phyloP scores from a whole-genome alignment of 2,113 vertebrate species.

The Tachuris rubrigastra region DNA sequence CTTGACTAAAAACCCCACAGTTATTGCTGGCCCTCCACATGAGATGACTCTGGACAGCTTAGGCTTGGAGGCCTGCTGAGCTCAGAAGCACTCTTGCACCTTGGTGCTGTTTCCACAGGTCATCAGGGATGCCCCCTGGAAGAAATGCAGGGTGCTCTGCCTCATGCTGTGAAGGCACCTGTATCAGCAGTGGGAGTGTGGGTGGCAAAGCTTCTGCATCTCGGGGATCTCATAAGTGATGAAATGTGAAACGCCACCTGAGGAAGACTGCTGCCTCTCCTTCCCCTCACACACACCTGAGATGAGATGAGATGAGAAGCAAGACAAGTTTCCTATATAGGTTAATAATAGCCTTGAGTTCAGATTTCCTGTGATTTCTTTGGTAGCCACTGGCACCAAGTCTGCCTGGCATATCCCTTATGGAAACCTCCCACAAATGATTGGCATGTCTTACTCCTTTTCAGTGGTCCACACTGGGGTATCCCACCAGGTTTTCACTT shows the following conservation, averaged over 20 bases:
- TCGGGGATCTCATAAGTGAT: fast-evolving
- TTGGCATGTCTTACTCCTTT: not conserved
- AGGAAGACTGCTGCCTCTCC: not conserved
- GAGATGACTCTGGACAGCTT: not conserved
- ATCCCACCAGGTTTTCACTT: not conserved
- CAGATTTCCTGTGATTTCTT: not conserved
- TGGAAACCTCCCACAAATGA: not conserved
- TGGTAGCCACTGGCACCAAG: fast-evolving
- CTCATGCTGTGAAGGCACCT: not conserved
- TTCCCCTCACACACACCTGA: not conserved
- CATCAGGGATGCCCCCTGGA: not conserved
- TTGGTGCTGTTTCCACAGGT: not conserved
- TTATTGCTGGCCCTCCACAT: not conserved
- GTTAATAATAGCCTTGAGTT: not conserved
- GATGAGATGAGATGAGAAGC: not conserved
- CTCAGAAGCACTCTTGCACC: not conserved
- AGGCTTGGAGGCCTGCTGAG: not conserved
- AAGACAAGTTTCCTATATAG: not conserved
- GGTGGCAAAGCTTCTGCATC: not conserved
- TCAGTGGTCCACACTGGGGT: not conserved
- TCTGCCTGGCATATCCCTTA: not conserved
- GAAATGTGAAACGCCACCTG: not conserved
- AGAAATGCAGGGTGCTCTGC: not conserved
- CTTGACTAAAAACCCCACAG: not conserved
- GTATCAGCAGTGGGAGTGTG: fast-evolving